phyloP scores from a whole-genome alignment of 2,113 vertebrate genomes.

The Lipotes vexillifer region DNA sequence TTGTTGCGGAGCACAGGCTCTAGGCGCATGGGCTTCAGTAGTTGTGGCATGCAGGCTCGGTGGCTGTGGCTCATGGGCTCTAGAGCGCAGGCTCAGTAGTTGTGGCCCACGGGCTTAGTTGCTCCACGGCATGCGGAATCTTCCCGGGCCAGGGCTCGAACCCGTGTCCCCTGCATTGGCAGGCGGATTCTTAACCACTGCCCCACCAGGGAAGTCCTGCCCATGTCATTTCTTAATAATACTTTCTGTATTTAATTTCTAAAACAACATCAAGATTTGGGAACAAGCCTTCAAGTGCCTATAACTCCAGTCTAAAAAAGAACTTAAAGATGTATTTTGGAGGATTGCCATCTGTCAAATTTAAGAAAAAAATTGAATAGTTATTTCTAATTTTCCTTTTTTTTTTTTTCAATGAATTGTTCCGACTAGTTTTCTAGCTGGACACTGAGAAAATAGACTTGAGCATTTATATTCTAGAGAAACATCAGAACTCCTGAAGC shows the following conservation, averaged over 20 bases:
- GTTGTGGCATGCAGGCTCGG: too few relatives aligned
- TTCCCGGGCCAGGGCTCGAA: too few relatives aligned
- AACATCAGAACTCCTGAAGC: not conserved
- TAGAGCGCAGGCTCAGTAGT: too few relatives aligned
- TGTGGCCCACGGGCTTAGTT: too few relatives aligned
- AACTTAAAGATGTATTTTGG: conserved; percentile 67
- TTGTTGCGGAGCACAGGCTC: too few relatives aligned
- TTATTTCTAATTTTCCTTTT: conserved; percentile 49
- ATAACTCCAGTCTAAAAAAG: conserved; percentile 61
- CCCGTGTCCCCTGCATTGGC: too few relatives aligned
- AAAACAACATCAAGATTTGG: conserved; percentile 47
- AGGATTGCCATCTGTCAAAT: conserved; percentile 75
- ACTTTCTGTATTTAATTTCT: conserved; percentile 53
- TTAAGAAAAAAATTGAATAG: conserved; percentile 29
- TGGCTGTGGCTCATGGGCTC: too few relatives aligned
- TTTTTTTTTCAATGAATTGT: not conserved
- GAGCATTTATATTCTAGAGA: conserved; percentile 10
- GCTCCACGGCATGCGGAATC: too few relatives aligned
- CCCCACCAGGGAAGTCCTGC: not conserved
- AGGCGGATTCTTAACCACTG: too few relatives aligned
- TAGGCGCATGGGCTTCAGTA: too few relatives aligned
- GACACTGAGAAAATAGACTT: conserved; percentile 14
- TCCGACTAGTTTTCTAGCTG: conserved; percentile 34
- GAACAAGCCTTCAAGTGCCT: conserved; percentile 53
- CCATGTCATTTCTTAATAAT: conserved; percentile 45